Evolutionary conservation across 2,113 vertebrate genomes (phyloP).

Genomic region (Pampusana beccarii): DNA sequence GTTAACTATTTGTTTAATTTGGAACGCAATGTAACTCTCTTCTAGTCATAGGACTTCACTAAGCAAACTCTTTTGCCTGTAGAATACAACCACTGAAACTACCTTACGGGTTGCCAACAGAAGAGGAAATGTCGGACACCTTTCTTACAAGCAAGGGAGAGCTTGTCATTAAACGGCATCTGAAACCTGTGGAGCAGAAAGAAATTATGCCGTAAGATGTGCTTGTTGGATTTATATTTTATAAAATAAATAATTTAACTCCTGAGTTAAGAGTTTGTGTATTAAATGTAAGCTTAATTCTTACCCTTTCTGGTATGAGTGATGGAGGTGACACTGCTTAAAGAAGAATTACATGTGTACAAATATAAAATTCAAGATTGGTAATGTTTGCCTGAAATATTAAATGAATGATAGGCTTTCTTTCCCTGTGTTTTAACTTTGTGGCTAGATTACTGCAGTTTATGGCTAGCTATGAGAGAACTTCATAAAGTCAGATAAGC

Average conservation of each 20-base stretch:
- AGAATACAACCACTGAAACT: conserved; percentile 91
- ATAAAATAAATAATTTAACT: conserved; percentile 46
- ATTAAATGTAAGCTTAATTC: background rate
- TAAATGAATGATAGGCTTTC: background rate
- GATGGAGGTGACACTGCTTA: background rate
- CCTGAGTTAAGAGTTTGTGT: background rate
- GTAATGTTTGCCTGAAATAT: background rate
- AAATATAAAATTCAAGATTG: background rate
- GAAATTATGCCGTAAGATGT: conserved; percentile 67
- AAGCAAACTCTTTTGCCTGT: conserved; percentile 21
- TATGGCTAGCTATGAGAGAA: background rate
- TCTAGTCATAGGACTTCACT: background rate
- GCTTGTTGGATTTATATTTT: background rate
- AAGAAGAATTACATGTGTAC: background rate
- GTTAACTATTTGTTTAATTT: conserved; percentile 45
- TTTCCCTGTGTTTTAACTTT: background rate
- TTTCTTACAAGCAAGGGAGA: conserved; percentile 89
- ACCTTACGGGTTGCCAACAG: conserved; percentile 88
- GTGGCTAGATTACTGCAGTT: background rate
- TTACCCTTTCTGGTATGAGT: background rate
- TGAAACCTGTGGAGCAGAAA: conserved; percentile 76
- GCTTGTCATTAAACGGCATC: conserved; percentile 78
- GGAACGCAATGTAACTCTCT: background rate
- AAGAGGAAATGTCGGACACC: conserved; percentile 83
- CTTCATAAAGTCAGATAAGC: background rate